Base-by-base conservation (phyloP, 2,888 invertebrate genomes). In the Clistopyga incitator region DNA sequence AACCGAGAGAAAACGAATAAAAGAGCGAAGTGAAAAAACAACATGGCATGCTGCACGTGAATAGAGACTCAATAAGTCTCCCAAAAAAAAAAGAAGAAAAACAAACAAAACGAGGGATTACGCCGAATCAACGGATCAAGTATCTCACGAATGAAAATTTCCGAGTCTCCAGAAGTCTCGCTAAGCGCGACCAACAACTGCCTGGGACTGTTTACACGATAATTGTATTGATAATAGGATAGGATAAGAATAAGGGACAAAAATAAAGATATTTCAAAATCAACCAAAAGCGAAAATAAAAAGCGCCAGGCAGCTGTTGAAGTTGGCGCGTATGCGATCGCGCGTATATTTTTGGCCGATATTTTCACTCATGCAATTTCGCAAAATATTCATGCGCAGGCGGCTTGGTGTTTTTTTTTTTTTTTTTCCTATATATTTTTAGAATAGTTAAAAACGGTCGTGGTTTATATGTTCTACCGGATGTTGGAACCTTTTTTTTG, bases 221-320 rank as follows among this genome's bases (percentile, higher is more conserved):
- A 84, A 88, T 88, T 89, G n/a, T 84, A 90, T 83, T 88, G 86
- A 89, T 88, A 88, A 85, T 89, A 88, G 88, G 71, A 77, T 87
- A 86, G 84, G 70, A 65, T 87, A 87, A 87, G 86, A 84, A 78
- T 88, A 87, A 86, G 78, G 78, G 81, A 79, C 79, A 71, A 64
- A 68, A 56, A 77, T 52, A 56, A 42, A 47, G n/a, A 42, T 47
- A 18, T 11, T 50, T 76, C 47, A 64, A 65, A 61, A 80, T 67
- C 42, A 72, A 61, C 25, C 20, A 68, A 45, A 54, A 64, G 52
- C 64, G 61, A 61, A 25, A 52, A 72, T 64, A 64, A 38, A 64
- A 18, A 76, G 34, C 61, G 59, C 59, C 72, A 59, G 65, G 77
- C 65, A 76, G 76, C 25, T 23, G 61, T 64, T 64, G 61, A 18